Evolutionary conservation across 2,113 vertebrate species (phyloP).

Genomic region (Dromiciops gliroides): DNA sequence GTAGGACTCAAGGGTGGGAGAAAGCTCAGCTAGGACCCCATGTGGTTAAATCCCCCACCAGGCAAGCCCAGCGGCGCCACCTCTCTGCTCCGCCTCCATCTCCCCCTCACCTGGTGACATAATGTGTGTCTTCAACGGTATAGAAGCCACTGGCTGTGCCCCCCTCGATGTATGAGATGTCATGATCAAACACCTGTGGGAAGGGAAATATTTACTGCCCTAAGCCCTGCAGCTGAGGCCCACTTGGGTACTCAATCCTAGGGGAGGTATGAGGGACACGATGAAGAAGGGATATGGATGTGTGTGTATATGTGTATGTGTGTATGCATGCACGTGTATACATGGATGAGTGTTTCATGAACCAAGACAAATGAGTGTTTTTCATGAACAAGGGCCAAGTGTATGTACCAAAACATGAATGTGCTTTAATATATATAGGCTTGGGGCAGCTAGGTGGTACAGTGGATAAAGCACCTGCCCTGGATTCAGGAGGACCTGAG

Average conservation of each 20-base stretch:
- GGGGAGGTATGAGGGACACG: background rate
- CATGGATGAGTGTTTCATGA: too few species aligned
- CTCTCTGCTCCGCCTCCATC: rapidly evolving
- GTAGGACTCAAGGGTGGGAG: background rate
- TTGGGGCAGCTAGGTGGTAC: too few species aligned
- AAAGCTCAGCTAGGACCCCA: too few species aligned
- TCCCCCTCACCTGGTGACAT: conserved; percentile 87
- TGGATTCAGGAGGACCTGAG: too few species aligned
- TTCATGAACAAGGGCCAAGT: background rate
- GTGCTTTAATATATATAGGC: background rate
- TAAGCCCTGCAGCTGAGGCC: background rate
- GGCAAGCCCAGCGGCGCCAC: background rate
- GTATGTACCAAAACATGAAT: background rate
- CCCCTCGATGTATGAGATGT: conserved; percentile 98
- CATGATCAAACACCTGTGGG: conserved; percentile 92
- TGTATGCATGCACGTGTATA: too few species aligned
- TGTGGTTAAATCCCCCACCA: background rate
- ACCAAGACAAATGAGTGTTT: too few species aligned
- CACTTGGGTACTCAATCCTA: background rate
- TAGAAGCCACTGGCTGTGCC: conserved; percentile 96
- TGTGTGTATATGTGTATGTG: too few species aligned
- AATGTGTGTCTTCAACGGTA: conserved; percentile 94
- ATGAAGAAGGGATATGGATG: too few species aligned
- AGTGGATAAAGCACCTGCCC: too few species aligned
- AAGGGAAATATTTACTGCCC: background rate